Conservation (phyloP, 2,797 vertebrate genomes). For the Cheirogaleus major region DNA sequence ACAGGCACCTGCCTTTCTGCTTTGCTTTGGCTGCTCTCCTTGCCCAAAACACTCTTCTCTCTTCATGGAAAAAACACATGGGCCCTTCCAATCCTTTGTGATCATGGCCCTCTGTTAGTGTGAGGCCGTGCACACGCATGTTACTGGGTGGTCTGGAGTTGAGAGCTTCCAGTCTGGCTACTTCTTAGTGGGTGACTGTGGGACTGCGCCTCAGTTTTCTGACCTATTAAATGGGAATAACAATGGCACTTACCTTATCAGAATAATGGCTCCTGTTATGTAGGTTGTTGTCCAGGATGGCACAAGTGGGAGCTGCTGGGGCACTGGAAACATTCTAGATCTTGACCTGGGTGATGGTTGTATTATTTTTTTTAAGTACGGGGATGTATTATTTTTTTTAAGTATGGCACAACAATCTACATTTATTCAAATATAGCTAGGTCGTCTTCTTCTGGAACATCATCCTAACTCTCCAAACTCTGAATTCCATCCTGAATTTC, state of each 20-base stretch:
- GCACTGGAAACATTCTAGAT: not conserved
- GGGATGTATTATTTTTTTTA: too few relatives aligned
- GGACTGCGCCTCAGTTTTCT: not conserved
- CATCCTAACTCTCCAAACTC: too few relatives aligned
- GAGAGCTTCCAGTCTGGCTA: not conserved
- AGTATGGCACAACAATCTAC: too few relatives aligned
- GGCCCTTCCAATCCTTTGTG: not conserved
- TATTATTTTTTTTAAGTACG: too few relatives aligned
- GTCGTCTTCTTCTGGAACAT: too few relatives aligned
- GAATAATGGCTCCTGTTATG: not conserved
- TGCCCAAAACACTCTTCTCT: not conserved
- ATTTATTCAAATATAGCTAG: too few relatives aligned
- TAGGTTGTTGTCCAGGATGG: not conserved
- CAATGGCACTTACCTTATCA: not conserved
- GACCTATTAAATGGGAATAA: not conserved
- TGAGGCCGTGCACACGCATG: rapidly evolving
- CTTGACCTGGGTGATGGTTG: not conserved
- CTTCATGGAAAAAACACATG: not conserved
- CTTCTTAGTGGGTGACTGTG: not conserved
- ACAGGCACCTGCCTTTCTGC: not conserved
- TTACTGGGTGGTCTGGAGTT: not conserved
- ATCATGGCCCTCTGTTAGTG: rapidly evolving
- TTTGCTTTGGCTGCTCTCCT: not conserved
- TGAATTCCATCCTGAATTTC: too few relatives aligned
- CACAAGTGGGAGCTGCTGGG: not conserved